These are phyloP conservation scores for Phaethornis superciliosus DNA, from an alignment of 2,113 vertebrate species.

Conservation along the genomic window DNA sequence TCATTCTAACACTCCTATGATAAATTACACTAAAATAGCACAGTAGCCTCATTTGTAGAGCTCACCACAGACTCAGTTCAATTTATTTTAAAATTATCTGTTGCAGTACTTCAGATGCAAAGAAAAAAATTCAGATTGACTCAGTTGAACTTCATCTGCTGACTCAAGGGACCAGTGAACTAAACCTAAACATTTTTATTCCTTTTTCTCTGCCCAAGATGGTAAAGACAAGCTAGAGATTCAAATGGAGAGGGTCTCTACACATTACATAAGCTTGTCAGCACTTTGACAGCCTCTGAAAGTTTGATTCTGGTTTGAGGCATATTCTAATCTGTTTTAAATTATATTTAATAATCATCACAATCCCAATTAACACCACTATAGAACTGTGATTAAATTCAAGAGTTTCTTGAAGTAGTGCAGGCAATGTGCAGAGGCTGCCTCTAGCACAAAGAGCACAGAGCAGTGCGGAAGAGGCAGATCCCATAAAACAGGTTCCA, in stretches of 20 bases:
- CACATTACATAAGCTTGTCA: background rate
- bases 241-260: background rate
- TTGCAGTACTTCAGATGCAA: background rate
- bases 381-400: background rate
- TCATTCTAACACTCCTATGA: background rate
- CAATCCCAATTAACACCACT: background rate
- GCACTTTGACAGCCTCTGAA: background rate
- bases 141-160: background rate
- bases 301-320: background rate
- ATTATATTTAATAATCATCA: background rate
- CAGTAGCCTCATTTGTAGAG: background rate
- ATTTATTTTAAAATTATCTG: background rate
- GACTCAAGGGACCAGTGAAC: background rate
- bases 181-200: background rate
- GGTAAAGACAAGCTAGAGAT: background rate
- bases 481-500: background rate
- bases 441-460: background rate
- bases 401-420: background rate
- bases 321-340: background rate
- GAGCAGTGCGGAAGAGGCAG: background rate
- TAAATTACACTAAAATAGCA: background rate
- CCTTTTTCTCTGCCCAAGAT: background rate
- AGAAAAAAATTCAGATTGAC: background rate
- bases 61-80: background rate
- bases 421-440: background rate